Evolutionary conservation across 2,888 invertebrate genomes (phyloP).

Genomic region (Ceriagrion tenellum): DNA sequence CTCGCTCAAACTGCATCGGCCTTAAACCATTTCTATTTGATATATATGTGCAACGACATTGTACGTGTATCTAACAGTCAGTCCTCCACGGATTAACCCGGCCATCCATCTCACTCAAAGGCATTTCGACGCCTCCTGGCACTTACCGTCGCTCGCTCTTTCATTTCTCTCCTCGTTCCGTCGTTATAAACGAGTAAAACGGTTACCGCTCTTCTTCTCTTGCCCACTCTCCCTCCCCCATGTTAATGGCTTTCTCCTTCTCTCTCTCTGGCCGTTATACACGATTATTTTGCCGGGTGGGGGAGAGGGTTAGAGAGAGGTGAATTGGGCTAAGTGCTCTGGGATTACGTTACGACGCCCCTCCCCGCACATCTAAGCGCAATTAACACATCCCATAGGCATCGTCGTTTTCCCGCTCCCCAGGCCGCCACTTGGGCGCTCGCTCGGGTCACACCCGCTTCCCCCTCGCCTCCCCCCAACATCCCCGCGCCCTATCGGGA

Average conservation of each 20-base stretch:
- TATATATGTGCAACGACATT: too few species aligned
- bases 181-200: not conserved
- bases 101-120: conserved; percentile 15
- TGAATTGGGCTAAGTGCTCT: not conserved
- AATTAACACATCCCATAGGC: conserved; percentile 30
- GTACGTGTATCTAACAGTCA: too few species aligned
- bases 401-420: too few species aligned
- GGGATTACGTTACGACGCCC: conserved; percentile 4
- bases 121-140: too few species aligned
- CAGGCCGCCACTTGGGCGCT: not conserved
- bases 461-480: not conserved
- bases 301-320: too few species aligned
- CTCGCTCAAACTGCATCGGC: too few species aligned
- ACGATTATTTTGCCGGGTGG: not conserved
- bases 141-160: conserved; percentile 48
- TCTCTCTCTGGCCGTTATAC: not conserved
- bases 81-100: too few species aligned
- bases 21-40: too few species aligned
- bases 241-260: not conserved
- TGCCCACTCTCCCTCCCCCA: too few species aligned
- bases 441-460: not conserved
- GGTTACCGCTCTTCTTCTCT: not conserved
- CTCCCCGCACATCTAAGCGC: not conserved
- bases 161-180: conserved; percentile 20
- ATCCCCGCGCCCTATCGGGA: not conserved